Percentiles rank a stretch among this genome's conserved stretches.
These are phyloP conservation scores for Trichoplusia ni DNA, from an alignment of 1,140 invertebrate species.

Conservation along the genomic window DNA sequence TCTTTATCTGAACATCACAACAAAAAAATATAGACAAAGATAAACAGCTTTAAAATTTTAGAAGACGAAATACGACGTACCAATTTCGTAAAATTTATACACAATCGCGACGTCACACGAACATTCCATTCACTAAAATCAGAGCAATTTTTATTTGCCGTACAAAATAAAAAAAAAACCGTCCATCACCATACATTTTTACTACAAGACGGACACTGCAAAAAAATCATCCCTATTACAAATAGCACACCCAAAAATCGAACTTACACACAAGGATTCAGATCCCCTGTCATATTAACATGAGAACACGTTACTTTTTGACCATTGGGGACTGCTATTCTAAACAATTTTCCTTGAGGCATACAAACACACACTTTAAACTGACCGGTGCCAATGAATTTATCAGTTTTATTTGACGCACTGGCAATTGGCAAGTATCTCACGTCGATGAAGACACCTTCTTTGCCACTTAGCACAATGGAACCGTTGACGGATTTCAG, in stretches of 20 bases:
- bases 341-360: slow-evolving; percentile 91
- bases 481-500: slow-evolving; percentile 91
- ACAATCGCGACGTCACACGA: too few species aligned
- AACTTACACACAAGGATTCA: slow-evolving; percentile 86
- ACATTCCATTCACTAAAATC: too few species aligned
- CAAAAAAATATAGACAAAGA: too few species aligned
- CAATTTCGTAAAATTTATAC: too few species aligned
- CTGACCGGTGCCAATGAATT: slow-evolving; percentile 79
- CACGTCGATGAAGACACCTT: slow-evolving; percentile 88
- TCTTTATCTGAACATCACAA: too few species aligned
- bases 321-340: slow-evolving; percentile 85
- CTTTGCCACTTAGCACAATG: slow-evolving; percentile 86
- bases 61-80: too few species aligned
- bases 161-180: too few species aligned
- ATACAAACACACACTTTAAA: slow-evolving; percentile 95
- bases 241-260: neutral
- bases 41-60: too few species aligned
- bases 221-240: too few species aligned
- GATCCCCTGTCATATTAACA: slow-evolving; percentile 83
- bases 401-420: slow-evolving; percentile 74
- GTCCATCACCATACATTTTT: too few species aligned
- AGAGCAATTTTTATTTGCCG: too few species aligned
- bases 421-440: slow-evolving; percentile 86
- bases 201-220: too few species aligned
- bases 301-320: slow-evolving; percentile 85